A percentile compares a stretch with the other conserved stretches of the same genome.
These are phyloP conservation scores for Agrilus biguttatus DNA, from an alignment of 2,888 invertebrate species.

Conservation along the genomic window DNA sequence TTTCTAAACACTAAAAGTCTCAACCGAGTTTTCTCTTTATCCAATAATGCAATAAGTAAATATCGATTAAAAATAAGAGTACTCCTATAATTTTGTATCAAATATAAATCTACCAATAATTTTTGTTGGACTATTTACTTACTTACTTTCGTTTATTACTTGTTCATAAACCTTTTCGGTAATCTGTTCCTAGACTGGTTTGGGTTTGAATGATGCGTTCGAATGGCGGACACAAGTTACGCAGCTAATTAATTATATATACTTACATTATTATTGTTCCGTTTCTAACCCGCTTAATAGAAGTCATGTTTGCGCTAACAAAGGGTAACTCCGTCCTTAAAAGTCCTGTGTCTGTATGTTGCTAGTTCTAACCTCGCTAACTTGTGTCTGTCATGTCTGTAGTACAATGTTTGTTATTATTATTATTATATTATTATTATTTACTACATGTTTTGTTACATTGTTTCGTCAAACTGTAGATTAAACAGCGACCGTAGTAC, in stretches of 20 bases:
- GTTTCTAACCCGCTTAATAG: conserved; percentile 15
- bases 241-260: conserved; percentile 15
- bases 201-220: conserved; percentile 30
- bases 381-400: conserved; percentile 38
- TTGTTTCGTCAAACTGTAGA: conserved; percentile 25
- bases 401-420: conserved; percentile 22
- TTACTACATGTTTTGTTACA: conserved; percentile 24
- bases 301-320: conserved; percentile 14
- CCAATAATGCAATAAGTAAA: no score
- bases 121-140: no score
- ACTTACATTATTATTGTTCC: conserved; percentile 17
- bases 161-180: no score
- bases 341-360: conserved; percentile 13
- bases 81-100: no score
- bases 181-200: conserved; percentile 3
- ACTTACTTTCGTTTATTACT: no score
- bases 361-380: conserved; percentile 26
- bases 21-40: no score
- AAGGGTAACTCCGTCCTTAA: conserved; percentile 11
- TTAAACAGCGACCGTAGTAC: conserved; percentile 5
- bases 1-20: no score
- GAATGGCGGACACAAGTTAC: conserved; percentile 33
- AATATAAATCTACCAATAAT: no score
- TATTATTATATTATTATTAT: conserved; percentile 17
- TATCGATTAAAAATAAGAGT: no score